Conservation (phyloP, 2,113 vertebrate species). For the Chionis minor region DNA sequence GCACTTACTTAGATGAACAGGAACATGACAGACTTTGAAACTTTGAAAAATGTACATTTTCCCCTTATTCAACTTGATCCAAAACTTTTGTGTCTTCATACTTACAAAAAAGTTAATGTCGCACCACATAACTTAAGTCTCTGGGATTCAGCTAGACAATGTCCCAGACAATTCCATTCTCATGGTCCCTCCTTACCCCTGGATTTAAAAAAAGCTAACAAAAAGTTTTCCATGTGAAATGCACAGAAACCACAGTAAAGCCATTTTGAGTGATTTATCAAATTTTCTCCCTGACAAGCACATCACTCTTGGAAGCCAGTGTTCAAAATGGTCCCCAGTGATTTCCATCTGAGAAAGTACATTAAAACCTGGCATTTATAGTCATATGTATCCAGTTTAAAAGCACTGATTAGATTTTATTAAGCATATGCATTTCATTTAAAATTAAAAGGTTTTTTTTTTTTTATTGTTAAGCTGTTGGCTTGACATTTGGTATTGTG, state of each 20-base stretch:
- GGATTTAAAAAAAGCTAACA: conserved; percentile 47
- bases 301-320: conserved; percentile 36
- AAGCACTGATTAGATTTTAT: conserved; percentile 42
- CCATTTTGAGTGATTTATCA: conserved; percentile 49
- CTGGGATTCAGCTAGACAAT: conserved; percentile 38
- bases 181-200: conserved; percentile 52
- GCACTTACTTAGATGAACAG: background rate
- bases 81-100: background rate
- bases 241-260: conserved; percentile 69
- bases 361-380: conserved; percentile 18
- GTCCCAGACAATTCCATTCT: conserved; percentile 67
- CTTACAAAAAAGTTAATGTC: background rate
- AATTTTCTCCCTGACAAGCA: conserved; percentile 47
- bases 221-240: conserved; percentile 54
- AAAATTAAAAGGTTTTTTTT: conserved; percentile 5
- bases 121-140: conserved; percentile 37
- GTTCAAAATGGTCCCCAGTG: background rate
- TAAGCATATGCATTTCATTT: conserved; percentile 45
- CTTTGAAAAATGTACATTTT: background rate
- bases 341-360: conserved; percentile 35
- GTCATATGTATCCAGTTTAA: conserved; percentile 40
- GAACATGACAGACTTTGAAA: background rate
- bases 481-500: background rate
- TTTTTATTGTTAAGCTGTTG: conserved; percentile 1
- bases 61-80: background rate